Evolutionary conservation across 2,888 invertebrate genomes (phyloP).

Genomic region (Epirrhoe tristata): DNA sequence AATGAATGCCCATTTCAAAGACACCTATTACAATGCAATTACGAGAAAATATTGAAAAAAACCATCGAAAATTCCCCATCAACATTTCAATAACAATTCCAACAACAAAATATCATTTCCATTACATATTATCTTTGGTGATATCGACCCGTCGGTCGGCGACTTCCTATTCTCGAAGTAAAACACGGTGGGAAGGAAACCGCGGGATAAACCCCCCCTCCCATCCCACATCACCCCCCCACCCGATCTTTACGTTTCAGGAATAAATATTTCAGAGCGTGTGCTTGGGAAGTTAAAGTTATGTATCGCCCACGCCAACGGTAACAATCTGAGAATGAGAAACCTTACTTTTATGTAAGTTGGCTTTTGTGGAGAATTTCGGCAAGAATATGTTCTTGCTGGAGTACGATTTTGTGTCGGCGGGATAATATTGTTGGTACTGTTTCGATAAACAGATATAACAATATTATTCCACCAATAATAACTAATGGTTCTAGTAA

Average conservation of each 20-base stretch:
- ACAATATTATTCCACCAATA: too few species aligned
- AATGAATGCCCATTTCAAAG: background rate
- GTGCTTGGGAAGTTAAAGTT: constrained; percentile 85
- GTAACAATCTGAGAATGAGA: constrained; percentile 83
- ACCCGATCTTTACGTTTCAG: constrained; percentile 85
- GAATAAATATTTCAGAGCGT: constrained; percentile 86
- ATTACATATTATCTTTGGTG: constrained; percentile 73
- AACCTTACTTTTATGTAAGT: constrained; percentile 74
- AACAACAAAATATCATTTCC: constrained; percentile 52
- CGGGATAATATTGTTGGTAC: constrained; percentile 8
- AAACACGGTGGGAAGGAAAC: constrained; percentile 85
- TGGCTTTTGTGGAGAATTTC: constrained; percentile 58
- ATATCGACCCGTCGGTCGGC: constrained; percentile 83
- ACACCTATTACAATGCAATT: background rate
- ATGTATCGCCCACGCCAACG: constrained; percentile 80
- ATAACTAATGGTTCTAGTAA: too few species aligned
- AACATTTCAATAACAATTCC: constrained; percentile 17
- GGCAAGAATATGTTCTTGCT: constrained; percentile 38
- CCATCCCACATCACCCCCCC: constrained; percentile 54
- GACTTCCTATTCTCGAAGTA: constrained; percentile 86
- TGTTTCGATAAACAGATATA: background rate
- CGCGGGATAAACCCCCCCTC: constrained; percentile 82
- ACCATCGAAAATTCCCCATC: background rate
- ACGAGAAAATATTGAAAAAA: constrained; percentile 2
- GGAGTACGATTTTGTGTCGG: constrained; percentile 24